Percentiles rank a stretch among this genome's conserved stretches.
phyloP scores from a whole-genome alignment of 2,797 vertebrate genomes.

The Onychomys torridus region DNA sequence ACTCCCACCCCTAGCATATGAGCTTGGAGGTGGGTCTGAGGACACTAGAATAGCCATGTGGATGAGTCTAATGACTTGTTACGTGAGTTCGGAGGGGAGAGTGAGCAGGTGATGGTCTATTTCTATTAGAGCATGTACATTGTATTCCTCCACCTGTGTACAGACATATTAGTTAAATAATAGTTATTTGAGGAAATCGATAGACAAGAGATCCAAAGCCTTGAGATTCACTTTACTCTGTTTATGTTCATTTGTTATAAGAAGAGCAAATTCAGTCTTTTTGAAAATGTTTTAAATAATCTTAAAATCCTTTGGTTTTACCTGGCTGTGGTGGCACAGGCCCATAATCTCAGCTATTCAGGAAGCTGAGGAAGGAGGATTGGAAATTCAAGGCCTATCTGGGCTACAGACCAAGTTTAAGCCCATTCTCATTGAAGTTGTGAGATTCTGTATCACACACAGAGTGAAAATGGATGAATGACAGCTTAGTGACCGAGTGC shows the following conservation, averaged over 20 bases:
- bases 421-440: neutral
- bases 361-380: neutral
- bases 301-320: neutral
- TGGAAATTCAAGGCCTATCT: neutral
- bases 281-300: neutral
- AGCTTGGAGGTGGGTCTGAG: neutral
- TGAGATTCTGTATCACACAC: neutral
- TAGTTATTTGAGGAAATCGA: conserved; percentile 4
- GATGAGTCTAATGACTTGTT: neutral
- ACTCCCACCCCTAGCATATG: neutral
- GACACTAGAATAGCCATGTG: neutral
- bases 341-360: neutral
- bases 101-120: neutral
- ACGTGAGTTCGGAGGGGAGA: neutral
- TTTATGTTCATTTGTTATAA: conserved; percentile 15
- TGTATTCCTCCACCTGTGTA: neutral
- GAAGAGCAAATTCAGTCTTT: neutral
- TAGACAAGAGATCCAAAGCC: conserved; percentile 37
- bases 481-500: no score
- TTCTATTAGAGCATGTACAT: neutral
- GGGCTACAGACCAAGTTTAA: neutral
- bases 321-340: neutral
- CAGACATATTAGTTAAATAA: conserved; percentile 31
- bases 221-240: conserved; percentile 11
- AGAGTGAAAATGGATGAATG: neutral